phyloP scores from a whole-genome alignment of 2,797 vertebrate species.

The Falco rusticolus region DNA sequence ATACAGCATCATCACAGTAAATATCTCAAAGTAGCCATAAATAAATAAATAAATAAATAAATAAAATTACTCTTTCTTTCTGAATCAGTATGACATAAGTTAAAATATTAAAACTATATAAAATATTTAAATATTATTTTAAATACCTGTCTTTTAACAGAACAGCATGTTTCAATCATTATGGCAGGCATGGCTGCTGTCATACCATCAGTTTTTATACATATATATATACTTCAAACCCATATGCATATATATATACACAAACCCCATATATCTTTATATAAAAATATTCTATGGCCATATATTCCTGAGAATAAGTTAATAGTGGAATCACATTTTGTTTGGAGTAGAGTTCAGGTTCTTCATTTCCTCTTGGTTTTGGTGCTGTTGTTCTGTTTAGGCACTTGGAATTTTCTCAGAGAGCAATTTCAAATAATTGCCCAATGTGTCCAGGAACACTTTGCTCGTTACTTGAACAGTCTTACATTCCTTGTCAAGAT shows the following conservation, averaged over 20 bases:
- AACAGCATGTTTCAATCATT: background rate
- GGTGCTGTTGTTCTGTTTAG: background rate
- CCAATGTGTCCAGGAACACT: background rate
- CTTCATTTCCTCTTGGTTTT: background rate
- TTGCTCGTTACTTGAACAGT: background rate
- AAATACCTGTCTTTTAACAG: background rate
- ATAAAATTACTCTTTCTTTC: background rate
- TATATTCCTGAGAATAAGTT: conserved; percentile 52
- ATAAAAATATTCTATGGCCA: background rate
- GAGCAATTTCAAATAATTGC: background rate
- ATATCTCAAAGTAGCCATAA: background rate
- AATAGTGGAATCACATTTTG: background rate
- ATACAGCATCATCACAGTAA: background rate
- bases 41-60: background rate
- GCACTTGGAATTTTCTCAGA: background rate
- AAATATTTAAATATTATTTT: background rate
- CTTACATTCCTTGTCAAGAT: background rate
- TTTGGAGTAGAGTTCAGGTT: background rate
- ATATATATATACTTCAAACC: background rate
- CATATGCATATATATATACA: background rate
- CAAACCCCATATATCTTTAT: background rate
- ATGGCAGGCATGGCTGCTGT: background rate
- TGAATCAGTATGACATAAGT: background rate
- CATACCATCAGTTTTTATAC: background rate
- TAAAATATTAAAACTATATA: background rate